Percentiles rank a stretch among this genome's conserved stretches.
These are phyloP conservation scores for Philopedon plagiatum DNA, from an alignment of 2,888 invertebrate genomes.

Conservation along the genomic window DNA sequence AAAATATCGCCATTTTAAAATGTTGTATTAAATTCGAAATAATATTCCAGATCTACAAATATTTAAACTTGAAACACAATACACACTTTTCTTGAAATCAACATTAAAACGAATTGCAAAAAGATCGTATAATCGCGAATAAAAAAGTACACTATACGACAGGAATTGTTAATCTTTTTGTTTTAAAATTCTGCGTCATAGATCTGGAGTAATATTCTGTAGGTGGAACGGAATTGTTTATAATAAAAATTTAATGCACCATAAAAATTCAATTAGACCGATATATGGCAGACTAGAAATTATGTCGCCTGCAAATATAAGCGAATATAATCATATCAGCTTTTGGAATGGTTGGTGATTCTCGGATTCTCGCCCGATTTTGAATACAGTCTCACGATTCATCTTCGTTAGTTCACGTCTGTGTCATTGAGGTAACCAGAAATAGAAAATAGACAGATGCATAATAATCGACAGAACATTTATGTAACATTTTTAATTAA, in stretches of 20 bases:
- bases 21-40: too few relatives aligned
- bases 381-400: too few relatives aligned
- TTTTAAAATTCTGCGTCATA: not conserved
- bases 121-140: not conserved
- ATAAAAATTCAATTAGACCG: constrained; percentile 18
- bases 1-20: too few relatives aligned
- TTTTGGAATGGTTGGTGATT: too few relatives aligned
- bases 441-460: too few relatives aligned
- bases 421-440: too few relatives aligned
- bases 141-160: not conserved
- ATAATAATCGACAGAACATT: too few relatives aligned
- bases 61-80: not conserved
- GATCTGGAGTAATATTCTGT: not conserved
- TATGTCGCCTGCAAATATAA: not conserved
- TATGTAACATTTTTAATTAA: too few relatives aligned
- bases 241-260: constrained; percentile 11
- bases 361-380: too few relatives aligned
- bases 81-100: not conserved
- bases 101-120: not conserved
- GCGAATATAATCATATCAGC: too few relatives aligned
- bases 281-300: not conserved
- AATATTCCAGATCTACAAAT: too few relatives aligned
- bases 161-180: not conserved
- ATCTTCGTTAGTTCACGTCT: too few relatives aligned
- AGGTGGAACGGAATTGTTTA: constrained; percentile 1